These are phyloP conservation scores for Sylvilagus bachmani DNA, from an alignment of 2,113 vertebrate genomes.

Conservation along the genomic window DNA sequence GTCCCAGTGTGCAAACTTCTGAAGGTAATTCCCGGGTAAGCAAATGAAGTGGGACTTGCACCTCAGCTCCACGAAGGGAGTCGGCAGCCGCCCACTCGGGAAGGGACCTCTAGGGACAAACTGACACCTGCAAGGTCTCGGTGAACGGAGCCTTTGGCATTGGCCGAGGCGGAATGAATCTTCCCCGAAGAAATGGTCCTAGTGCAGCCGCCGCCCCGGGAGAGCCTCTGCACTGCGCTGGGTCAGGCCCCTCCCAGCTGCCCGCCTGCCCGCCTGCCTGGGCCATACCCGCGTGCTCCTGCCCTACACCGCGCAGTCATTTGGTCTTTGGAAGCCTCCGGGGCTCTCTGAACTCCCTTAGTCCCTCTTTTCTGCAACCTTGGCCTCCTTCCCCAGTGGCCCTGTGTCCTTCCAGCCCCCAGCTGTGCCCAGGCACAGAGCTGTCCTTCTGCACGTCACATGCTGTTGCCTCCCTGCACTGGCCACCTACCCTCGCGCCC, in stretches of 20 bases:
- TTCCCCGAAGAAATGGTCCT: background rate
- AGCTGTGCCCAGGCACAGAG: no score
- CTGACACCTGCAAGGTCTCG: background rate
- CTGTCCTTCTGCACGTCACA: no score
- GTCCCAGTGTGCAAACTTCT: background rate
- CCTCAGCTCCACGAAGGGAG: no score
- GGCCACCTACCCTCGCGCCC: background rate
- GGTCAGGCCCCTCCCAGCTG: background rate
- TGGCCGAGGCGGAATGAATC: background rate
- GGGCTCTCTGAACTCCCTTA: no score
- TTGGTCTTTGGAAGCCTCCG: background rate
- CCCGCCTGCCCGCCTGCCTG: no score
- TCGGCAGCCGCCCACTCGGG: rapidly evolving
- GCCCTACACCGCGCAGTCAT: rapidly evolving
- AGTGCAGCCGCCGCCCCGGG: no score
- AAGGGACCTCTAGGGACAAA: background rate
- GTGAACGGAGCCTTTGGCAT: background rate
- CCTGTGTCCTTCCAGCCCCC: no score
- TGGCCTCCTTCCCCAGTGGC: no score
- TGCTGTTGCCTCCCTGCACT: background rate
- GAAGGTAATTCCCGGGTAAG: background rate
- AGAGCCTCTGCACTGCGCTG: rapidly evolving
- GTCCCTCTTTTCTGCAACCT: no score
- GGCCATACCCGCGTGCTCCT: rapidly evolving
- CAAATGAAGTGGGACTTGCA: background rate